These are phyloP conservation scores for Bryconaethiops microstoma DNA, from an alignment of 2,797 vertebrate species.

Conservation along the genomic window DNA sequence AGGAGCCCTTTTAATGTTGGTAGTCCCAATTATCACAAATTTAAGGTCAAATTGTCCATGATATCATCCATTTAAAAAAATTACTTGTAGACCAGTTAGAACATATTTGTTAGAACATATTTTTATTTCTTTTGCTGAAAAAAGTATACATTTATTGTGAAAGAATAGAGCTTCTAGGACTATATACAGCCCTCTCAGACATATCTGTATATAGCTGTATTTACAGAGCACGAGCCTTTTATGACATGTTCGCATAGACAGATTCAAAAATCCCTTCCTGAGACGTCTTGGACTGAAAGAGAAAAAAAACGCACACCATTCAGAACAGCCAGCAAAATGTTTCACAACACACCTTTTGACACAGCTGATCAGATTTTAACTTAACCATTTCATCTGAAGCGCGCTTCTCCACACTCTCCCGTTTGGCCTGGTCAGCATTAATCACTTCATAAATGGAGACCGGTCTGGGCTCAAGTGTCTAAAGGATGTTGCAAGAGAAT, in stretches of 20 bases:
- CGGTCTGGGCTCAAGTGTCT: conserved; percentile 70
- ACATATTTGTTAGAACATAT: too few species aligned
- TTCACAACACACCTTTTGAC: neutral
- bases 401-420: conserved; percentile 37
- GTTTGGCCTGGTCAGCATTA: conserved; percentile 46
- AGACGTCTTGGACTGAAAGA: conserved; percentile 59
- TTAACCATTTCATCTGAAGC: conserved; percentile 56
- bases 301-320: neutral
- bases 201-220: too few species aligned
- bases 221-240: neutral
- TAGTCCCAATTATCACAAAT: too few species aligned
- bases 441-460: conserved; percentile 75
- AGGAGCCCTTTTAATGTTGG: too few species aligned
- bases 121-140: too few species aligned
- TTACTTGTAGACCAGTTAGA: too few species aligned
- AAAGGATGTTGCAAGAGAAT: conserved; percentile 33
- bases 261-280: conserved; percentile 66
- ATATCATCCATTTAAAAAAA: too few species aligned
- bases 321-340: conserved; percentile 5
- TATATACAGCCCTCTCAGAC: too few species aligned
- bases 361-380: conserved; percentile 23
- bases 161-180: too few species aligned
- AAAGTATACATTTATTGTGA: too few species aligned
- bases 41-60: too few species aligned
- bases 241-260: conserved; percentile 79